phyloP scores from a whole-genome alignment of 2,113 vertebrate genomes.

The Pyrgilauda ruficollis region DNA sequence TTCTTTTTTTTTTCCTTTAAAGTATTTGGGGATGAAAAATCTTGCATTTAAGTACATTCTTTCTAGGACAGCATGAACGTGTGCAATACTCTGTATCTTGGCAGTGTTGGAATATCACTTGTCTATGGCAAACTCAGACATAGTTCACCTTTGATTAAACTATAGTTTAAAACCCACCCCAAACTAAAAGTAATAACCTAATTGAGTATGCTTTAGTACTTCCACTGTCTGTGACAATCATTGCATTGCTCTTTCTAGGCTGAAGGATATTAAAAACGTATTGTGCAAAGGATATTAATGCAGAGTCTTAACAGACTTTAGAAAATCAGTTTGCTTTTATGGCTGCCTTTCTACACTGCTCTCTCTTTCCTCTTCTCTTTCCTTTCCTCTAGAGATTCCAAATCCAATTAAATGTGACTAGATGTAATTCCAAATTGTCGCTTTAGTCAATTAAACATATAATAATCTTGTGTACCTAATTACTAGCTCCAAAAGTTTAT shows the following conservation, averaged over 20 bases:
- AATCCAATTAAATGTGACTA: conserved; percentile 83
- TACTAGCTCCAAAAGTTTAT: conserved; percentile 77
- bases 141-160: conserved; percentile 60
- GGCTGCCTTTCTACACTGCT: conserved; percentile 65
- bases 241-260: conserved; percentile 68
- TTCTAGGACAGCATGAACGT: background rate
- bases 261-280: conserved; percentile 72
- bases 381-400: conserved; percentile 74
- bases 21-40: background rate
- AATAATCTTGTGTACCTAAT: conserved; percentile 82
- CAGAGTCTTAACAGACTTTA: conserved; percentile 70
- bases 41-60: background rate
- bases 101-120: background rate
- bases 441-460: conserved; percentile 82
- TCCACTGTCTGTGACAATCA: conserved; percentile 56
- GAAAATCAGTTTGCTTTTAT: conserved; percentile 79
- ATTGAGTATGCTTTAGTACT: conserved; percentile 64
- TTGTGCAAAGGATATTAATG: conserved; percentile 75
- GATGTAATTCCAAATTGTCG: conserved; percentile 83
- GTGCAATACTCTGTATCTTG: background rate
- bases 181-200: conserved; percentile 35
- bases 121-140: conserved; percentile 31
- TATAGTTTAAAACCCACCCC: background rate
- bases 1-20: background rate
- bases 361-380: conserved; percentile 70